These are phyloP conservation scores for Micromesistius poutassou DNA, from an alignment of 2,797 vertebrate genomes.

Conservation along the genomic window DNA sequence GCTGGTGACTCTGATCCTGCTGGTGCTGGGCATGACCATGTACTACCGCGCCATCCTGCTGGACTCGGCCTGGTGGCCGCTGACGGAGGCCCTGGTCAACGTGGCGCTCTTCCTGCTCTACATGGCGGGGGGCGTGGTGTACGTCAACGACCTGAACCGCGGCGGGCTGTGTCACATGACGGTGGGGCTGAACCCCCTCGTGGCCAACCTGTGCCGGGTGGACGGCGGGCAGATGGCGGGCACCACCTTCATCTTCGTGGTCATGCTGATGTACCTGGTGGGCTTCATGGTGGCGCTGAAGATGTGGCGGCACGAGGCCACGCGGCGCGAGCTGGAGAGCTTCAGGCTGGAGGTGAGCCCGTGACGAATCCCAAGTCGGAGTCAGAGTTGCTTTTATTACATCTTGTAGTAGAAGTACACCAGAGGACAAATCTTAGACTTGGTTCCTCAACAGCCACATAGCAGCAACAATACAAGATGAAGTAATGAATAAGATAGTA, in stretches of 20 bases:
- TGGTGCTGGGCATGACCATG: constrained; percentile 75
- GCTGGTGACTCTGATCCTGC: constrained; percentile 69
- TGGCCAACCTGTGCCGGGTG: constrained; percentile 67
- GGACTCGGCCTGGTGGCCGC: constrained; percentile 78
- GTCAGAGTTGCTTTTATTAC: no score
- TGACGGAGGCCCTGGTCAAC: constrained; percentile 75
- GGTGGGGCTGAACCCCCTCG: constrained; percentile 67
- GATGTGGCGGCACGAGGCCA: constrained; percentile 73
- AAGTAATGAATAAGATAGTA: no score
- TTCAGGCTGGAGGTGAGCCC: constrained; percentile 39
- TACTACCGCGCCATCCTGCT: constrained; percentile 80
- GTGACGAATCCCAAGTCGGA: no score
- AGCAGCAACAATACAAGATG: no score
- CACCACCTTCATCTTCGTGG: constrained; percentile 76
- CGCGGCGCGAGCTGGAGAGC: constrained; percentile 34
- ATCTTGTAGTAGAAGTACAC: no score
- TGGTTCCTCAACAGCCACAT: no score
- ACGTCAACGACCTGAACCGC: constrained; percentile 76
- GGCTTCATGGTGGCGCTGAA: constrained; percentile 72
- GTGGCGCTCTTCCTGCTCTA: constrained; percentile 72
- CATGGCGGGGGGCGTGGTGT: constrained; percentile 76
- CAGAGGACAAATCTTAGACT: no score
- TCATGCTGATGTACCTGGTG: constrained; percentile 67
- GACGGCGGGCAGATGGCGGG: constrained; percentile 76
- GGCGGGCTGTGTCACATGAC: constrained; percentile 77